Evolutionary conservation across 1,140 invertebrate species (phyloP).

Genomic region (Trachymyrmex septentrionalis): DNA sequence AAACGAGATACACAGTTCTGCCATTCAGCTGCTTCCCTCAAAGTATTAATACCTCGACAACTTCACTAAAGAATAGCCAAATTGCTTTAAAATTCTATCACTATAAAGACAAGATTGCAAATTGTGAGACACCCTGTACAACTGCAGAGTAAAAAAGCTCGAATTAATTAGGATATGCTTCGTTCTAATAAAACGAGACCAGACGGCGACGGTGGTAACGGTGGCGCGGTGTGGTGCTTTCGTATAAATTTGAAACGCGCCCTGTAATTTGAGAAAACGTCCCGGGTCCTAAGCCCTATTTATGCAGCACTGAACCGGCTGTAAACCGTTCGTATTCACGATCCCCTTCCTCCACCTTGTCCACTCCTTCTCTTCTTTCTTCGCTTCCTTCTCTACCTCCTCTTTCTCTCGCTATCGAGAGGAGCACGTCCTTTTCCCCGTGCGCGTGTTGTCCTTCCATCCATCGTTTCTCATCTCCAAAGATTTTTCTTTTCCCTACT

Average conservation of each 20-base stretch:
- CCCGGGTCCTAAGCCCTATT: conserved; percentile 59
- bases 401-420: conserved; percentile 47
- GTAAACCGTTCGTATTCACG: conserved; percentile 60
- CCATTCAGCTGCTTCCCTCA: background rate
- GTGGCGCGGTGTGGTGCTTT: conserved; percentile 45
- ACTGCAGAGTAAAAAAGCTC: conserved; percentile 38
- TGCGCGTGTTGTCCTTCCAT: conserved; percentile 23
- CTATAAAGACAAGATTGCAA: conserved; percentile 32
- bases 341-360: conserved; percentile 31
- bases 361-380: conserved; percentile 25
- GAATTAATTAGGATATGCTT: conserved; percentile 61
- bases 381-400: conserved; percentile 34
- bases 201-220: conserved; percentile 14
- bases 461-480: conserved; percentile 53
- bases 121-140: conserved; percentile 26
- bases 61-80: background rate
- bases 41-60: background rate
- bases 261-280: conserved; percentile 64
- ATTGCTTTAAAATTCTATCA: background rate
- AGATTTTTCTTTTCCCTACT: conserved; percentile 55
- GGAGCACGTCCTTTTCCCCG: conserved; percentile 45
- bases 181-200: conserved; percentile 57
- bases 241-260: conserved; percentile 65
- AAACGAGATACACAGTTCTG: background rate
- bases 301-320: conserved; percentile 65